A percentile compares a stretch with the other conserved stretches of the same genome.
phyloP scores from a whole-genome alignment of 2,113 vertebrate species.

The Erpornis zantholeuca region DNA sequence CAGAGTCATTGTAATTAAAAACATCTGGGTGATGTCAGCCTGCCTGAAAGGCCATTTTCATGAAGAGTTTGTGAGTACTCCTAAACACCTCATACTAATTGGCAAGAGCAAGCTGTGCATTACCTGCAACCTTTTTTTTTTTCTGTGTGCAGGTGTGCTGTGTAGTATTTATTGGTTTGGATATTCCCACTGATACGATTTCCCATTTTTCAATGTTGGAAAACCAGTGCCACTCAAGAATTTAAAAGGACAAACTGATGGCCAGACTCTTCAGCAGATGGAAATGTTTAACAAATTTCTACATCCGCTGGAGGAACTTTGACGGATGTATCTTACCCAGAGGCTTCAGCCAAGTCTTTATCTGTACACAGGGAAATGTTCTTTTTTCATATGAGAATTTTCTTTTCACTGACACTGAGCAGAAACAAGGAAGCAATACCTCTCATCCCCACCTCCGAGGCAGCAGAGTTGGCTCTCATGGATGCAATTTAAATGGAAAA shows the following conservation, averaged over 20 bases:
- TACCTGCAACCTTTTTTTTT: background rate
- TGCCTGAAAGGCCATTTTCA: background rate
- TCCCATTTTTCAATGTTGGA: background rate
- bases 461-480: background rate
- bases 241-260: background rate
- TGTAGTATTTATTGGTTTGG: background rate
- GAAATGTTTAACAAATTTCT: background rate
- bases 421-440: background rate
- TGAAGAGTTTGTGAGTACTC: background rate
- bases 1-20: constrained; percentile 47
- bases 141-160: rapidly evolving
- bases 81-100: background rate
- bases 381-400: background rate
- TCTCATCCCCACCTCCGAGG: rapidly evolving
- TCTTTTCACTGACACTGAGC: background rate
- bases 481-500: background rate
- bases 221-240: background rate
- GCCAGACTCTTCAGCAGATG: background rate
- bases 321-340: background rate
- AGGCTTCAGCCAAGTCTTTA: background rate
- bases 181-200: background rate
- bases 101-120: background rate
- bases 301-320: background rate
- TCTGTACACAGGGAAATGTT: background rate
- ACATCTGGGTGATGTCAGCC: constrained; percentile 38